Evolutionary conservation across 2,888 invertebrate genomes (phyloP), one percentile per base, ranked within the genome.

Genomic region (Phengaris arion): DNA sequence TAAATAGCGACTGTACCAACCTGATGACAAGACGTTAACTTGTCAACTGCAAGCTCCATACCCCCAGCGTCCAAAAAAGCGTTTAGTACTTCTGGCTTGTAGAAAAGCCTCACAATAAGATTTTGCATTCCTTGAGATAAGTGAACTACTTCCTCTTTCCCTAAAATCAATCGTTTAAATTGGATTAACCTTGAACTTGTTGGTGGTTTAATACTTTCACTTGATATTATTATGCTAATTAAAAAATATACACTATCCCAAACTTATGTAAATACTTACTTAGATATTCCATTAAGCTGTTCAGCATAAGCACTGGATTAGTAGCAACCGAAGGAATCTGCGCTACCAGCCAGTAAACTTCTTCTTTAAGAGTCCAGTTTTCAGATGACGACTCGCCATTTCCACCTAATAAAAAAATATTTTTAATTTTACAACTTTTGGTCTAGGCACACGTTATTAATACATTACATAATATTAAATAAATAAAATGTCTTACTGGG

Each of bases 71-170:
- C 95, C 0, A 96, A 95, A 86, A 98, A 98, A 13, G 95, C 95
- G 74, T 94, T 94, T 7, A 98, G 93, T 1, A 97, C 95, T 59
- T 96, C 95, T 74, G 96, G 96, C 68, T 96, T 96, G 84, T 97
- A 97, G 72, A 98, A 90, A 8, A 98, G 95, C 82, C 96, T 95
- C 12, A 97, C 93, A 57, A 98, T 96, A 82, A 98, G 96, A 94
- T 97, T 97, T 74, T 98, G 95, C 85, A 98, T 94, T 3, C 98
- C 98, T 87, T 98, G 98, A 0, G 98, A 98, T 9, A 98, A 89
- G 79, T 89, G 86, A 51, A 92, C 86, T 77, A 89, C 81, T 68
- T 89, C 89, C 74, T 87, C 88, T 78, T 86, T 89, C 45, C 83
- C 90, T 89, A 80, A 72, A 77, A 76, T 45, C 72, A 52, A 3